Conservation (phyloP, 2,888 invertebrate species). For the Colletes collaris region DNA sequence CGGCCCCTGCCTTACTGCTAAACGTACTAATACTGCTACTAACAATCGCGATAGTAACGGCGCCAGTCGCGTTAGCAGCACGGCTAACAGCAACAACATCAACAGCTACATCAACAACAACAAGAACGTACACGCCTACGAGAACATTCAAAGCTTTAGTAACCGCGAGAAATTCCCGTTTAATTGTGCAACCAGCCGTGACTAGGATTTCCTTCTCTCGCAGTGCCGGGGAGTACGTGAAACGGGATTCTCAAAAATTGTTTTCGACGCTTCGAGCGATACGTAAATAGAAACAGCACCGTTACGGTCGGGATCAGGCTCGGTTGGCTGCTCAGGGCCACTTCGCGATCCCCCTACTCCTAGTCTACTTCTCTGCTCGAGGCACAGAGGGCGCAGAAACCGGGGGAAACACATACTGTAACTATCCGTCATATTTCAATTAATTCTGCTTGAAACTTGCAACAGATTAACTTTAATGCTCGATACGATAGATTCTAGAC, state of each 20-base stretch:
- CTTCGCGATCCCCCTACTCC: too few species aligned
- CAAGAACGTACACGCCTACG: conserved; percentile 65
- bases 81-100: conserved; percentile 72
- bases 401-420: too few species aligned
- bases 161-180: conserved; percentile 38
- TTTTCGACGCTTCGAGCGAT: neutral
- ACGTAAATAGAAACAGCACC: neutral
- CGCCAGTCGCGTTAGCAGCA: conserved; percentile 71
- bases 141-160: conserved; percentile 56
- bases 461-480: too few species aligned
- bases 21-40: conserved; percentile 77
- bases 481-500: too few species aligned
- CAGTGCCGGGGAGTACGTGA: conserved; percentile 40
- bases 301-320: too few species aligned
- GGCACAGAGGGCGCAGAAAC: too few species aligned
- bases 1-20: conserved; percentile 81
- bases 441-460: too few species aligned
- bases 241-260: neutral
- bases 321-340: too few species aligned
- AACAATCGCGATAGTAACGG: conserved; percentile 73
- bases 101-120: conserved; percentile 69
- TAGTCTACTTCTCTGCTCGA: too few species aligned
- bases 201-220: conserved; percentile 35
- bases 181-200: conserved; percentile 37
- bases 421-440: too few species aligned